phyloP scores from a whole-genome alignment of 2,113 vertebrate genomes.

The Cheilinus undulatus region DNA sequence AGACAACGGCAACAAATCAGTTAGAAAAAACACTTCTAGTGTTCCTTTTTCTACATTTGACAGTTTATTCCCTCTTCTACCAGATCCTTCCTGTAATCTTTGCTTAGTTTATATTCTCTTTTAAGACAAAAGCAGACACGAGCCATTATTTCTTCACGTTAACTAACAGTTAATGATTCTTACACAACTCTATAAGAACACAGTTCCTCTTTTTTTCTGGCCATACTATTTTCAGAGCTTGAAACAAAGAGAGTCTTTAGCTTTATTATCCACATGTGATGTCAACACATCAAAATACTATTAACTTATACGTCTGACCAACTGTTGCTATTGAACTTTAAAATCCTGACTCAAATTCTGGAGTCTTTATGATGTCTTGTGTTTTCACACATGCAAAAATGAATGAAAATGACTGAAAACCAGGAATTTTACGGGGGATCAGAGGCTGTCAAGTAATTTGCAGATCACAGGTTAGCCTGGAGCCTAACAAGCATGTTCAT shows the following conservation, averaged over 20 bases:
- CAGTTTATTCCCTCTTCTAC: not conserved
- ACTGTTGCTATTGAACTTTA: too few species aligned
- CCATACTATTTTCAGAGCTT: not conserved
- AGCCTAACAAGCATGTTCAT: too few species aligned
- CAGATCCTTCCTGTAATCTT: not conserved
- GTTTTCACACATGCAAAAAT: too few species aligned
- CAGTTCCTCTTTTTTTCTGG: not conserved
- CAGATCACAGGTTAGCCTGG: too few species aligned
- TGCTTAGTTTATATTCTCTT: slow-evolving; percentile 7
- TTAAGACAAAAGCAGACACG: not conserved
- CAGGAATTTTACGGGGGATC: too few species aligned
- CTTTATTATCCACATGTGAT: not conserved
- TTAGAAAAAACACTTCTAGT: not conserved
- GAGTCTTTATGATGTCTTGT: not conserved
- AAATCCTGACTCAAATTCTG: not conserved
- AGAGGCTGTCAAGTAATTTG: too few species aligned
- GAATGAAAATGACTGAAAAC: too few species aligned
- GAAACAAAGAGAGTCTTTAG: not conserved
- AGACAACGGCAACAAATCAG: not conserved
- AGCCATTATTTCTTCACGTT: slow-evolving; percentile 5
- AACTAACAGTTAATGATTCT: not conserved
- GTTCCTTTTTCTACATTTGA: not conserved
- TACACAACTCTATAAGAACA: not conserved
- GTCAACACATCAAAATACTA: not conserved
- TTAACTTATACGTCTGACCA: not conserved